phyloP scores from a whole-genome alignment of 2,797 vertebrate genomes.

The Morelia viridis region DNA sequence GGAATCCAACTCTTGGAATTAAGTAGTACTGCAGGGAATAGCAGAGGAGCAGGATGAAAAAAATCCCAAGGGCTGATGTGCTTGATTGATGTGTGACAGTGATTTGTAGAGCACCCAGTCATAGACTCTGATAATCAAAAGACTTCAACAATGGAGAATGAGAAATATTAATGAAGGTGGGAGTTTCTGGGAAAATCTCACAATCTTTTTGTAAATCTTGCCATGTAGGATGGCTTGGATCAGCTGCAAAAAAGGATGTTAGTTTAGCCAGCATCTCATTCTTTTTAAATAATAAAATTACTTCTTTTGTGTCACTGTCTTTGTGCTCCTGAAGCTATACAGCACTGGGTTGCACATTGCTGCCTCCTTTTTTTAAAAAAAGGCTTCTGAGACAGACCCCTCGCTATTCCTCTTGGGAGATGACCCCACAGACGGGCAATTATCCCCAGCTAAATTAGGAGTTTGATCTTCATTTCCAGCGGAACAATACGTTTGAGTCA shows the following conservation, averaged over 20 bases:
- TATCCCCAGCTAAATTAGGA: slow-evolving; percentile 70
- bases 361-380: not conserved
- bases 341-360: not conserved
- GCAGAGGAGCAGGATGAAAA: slow-evolving; percentile 31
- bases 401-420: slow-evolving; percentile 40
- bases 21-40: slow-evolving; percentile 45
- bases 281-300: not conserved
- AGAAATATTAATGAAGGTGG: not conserved
- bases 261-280: not conserved
- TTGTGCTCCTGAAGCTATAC: not conserved
- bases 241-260: fast-evolving
- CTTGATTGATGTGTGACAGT: slow-evolving; percentile 16
- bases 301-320: fast-evolving
- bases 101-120: not conserved
- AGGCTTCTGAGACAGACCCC: slow-evolving; percentile 30
- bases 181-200: slow-evolving; percentile 18
- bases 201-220: not conserved
- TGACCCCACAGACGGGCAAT: slow-evolving; percentile 65
- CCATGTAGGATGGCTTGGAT: not conserved
- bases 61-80: slow-evolving; percentile 52
- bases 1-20: slow-evolving; percentile 29
- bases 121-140: not conserved
- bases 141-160: not conserved
- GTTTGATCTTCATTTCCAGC: slow-evolving; percentile 59
- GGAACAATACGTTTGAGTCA: slow-evolving; percentile 41